Evolutionary conservation across 1,140 invertebrate species (phyloP).

Genomic region (Apis florea): DNA sequence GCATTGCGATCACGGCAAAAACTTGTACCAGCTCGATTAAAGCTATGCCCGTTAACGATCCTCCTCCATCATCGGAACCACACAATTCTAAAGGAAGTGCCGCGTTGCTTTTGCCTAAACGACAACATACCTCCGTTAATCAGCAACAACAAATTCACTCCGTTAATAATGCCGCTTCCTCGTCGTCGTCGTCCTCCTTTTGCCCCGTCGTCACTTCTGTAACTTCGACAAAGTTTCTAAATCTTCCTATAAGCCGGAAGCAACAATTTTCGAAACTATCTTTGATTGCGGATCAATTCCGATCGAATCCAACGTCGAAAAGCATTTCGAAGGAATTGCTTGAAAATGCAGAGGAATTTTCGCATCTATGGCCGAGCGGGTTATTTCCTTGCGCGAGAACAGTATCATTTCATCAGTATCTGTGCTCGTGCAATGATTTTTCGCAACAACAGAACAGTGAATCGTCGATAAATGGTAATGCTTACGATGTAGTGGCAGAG

Average conservation of each 20-base stretch:
- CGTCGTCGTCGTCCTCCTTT: background rate
- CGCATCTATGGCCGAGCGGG: slow-evolving; percentile 19
- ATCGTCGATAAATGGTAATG: background rate
- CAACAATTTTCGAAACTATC: background rate
- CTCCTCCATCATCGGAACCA: background rate
- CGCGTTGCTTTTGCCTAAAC: slow-evolving; percentile 16
- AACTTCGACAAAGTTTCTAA: background rate
- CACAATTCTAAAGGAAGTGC: slow-evolving; percentile 11
- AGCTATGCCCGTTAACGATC: background rate
- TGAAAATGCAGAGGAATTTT: background rate
- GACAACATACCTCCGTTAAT: slow-evolving; percentile 26
- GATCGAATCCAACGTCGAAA: background rate
- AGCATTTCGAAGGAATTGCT: background rate
- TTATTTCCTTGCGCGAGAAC: slow-evolving; percentile 77
- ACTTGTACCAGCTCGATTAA: slow-evolving; percentile 6
- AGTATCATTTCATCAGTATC: slow-evolving; percentile 80
- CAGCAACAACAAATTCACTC: background rate
- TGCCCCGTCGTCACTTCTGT: background rate
- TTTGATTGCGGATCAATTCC: background rate
- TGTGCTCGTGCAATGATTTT: slow-evolving; percentile 80
- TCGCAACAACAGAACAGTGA: slow-evolving; percentile 18
- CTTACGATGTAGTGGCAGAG: slow-evolving; percentile 24
- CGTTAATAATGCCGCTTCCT: background rate
- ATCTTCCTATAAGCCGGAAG: background rate
- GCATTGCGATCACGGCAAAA: slow-evolving; percentile 12